Conservation (phyloP, 2,888 invertebrate species). For the Phragmatobia fuliginosa region DNA sequence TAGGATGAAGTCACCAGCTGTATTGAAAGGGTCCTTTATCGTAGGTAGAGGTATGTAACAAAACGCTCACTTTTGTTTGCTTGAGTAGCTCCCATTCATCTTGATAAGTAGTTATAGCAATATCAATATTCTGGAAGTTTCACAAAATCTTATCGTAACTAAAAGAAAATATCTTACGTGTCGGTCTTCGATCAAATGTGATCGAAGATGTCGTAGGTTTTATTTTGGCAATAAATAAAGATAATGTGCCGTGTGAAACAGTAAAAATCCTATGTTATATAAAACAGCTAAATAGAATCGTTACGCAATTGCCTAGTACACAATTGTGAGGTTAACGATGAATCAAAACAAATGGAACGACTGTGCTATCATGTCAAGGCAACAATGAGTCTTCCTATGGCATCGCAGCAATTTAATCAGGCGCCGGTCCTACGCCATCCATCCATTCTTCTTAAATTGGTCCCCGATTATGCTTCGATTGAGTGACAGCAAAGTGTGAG, state of each 20-base stretch:
- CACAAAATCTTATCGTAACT: slow-evolving; percentile 7
- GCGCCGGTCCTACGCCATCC: slow-evolving; percentile 52
- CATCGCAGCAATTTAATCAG: slow-evolving; percentile 78
- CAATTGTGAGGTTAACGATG: slow-evolving; percentile 52
- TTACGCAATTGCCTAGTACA: slow-evolving; percentile 32
- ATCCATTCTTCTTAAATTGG: slow-evolving; percentile 72
- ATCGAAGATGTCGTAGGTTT: neutral
- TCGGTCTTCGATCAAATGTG: slow-evolving; percentile 1
- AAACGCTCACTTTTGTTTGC: slow-evolving; percentile 15
- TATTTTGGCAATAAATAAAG: slow-evolving; percentile 10
- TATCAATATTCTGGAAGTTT: slow-evolving; percentile 32
- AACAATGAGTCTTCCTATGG: slow-evolving; percentile 73
- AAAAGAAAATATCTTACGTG: slow-evolving; percentile 2
- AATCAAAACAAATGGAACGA: slow-evolving; percentile 63
- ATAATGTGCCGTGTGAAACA: slow-evolving; percentile 39
- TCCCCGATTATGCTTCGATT: slow-evolving; percentile 74
- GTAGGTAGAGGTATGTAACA: slow-evolving; percentile 4
- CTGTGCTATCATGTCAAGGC: slow-evolving; percentile 71
- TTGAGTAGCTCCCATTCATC: slow-evolving; percentile 1
- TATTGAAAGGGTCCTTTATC: slow-evolving; percentile 38
- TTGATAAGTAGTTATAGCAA: slow-evolving; percentile 1
- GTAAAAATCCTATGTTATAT: slow-evolving; percentile 24
- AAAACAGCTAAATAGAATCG: slow-evolving; percentile 39
- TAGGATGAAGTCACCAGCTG: slow-evolving; percentile 40
- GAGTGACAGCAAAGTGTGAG: slow-evolving; percentile 64